Evolutionary conservation across 2,888 invertebrate genomes (phyloP).

Genomic region (Dicyrtomina minuta): DNA sequence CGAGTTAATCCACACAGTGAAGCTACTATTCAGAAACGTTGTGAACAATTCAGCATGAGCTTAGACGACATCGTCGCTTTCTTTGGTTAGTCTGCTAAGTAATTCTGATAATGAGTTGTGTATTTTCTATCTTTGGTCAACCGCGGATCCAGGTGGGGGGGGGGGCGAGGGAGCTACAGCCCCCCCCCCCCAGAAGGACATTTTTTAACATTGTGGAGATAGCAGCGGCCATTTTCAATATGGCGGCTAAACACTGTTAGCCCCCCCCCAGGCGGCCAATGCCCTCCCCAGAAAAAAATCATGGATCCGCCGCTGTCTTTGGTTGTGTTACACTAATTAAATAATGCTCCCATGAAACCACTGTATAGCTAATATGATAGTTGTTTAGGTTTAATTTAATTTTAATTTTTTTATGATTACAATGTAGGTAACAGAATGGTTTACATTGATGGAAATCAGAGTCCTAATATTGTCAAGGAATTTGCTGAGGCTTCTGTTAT

Average conservation of each 20-base stretch:
- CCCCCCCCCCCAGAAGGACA: no score
- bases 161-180: no score
- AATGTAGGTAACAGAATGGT: slow-evolving; percentile 42
- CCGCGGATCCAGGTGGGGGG: no score
- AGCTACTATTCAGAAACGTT: slow-evolving; percentile 30
- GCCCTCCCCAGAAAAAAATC: no score
- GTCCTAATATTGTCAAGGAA: slow-evolving; percentile 29
- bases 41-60: slow-evolving; percentile 32
- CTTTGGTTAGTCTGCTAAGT: slow-evolving; percentile 33
- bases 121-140: neutral
- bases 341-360: neutral
- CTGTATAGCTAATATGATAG: neutral
- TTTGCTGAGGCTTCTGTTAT: slow-evolving; percentile 44
- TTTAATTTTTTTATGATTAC: neutral
- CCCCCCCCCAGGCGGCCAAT: no score
- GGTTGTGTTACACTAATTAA: neutral
- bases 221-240: no score
- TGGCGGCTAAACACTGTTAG: no score
- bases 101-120: neutral
- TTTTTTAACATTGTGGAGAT: no score
- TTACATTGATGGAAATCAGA: slow-evolving; percentile 46
- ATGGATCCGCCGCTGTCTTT: no score
- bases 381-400: neutral
- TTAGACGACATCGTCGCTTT: slow-evolving; percentile 35
- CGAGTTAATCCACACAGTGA: slow-evolving; percentile 43